phyloP scores from a whole-genome alignment of 2,797 vertebrate species.

The Channallabes apus region DNA sequence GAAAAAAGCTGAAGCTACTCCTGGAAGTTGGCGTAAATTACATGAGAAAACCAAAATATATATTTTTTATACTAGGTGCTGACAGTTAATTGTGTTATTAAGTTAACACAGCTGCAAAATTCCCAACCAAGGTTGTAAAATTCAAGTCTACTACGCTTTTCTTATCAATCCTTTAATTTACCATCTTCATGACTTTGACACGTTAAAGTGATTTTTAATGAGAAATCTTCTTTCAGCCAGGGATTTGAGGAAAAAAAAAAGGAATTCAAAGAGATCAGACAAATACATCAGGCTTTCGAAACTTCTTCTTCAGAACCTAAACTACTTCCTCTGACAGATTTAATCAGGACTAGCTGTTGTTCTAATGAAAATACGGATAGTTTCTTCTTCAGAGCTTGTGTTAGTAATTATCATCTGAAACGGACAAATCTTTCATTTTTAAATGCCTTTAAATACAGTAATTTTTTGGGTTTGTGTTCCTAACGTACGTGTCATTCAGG shows the following conservation, averaged over 20 bases:
- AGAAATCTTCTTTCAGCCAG: neutral
- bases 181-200: neutral
- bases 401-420: slow-evolving; percentile 23
- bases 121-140: neutral
- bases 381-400: neutral
- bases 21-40: neutral
- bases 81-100: no score
- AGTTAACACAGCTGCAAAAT: no score
- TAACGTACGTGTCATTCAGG: neutral
- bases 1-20: neutral
- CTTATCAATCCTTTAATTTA: neutral
- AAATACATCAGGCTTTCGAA: neutral
- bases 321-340: neutral
- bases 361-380: neutral
- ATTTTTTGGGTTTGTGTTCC: slow-evolving; percentile 17
- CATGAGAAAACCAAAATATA: neutral
- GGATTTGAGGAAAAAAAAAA: neutral
- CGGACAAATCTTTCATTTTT: neutral
- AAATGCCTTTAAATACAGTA: neutral
- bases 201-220: neutral
- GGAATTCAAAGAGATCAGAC: neutral
- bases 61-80: neutral
- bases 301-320: neutral
- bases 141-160: neutral
- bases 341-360: neutral